Base-by-base conservation (phyloP, 2,888 invertebrate species). In the Coleophora flavipennella region DNA sequence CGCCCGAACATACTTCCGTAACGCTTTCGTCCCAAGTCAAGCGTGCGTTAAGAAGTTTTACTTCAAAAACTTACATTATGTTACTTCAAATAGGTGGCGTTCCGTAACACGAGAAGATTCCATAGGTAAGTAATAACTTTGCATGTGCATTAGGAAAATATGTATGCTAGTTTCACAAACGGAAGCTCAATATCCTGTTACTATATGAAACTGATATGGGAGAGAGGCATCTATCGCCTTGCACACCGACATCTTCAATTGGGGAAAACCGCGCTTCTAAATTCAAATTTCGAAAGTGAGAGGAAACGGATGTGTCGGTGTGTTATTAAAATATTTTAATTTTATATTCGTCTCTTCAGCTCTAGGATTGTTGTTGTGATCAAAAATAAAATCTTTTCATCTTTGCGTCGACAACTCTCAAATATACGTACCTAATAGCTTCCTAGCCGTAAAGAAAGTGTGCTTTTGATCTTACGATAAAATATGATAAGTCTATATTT, bases 231-330 rank as follows among this genome's bases (percentile, higher is more conserved):
- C 58, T 69, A 67, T 64, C 66, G 59, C 48, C 53, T 53, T 50
- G 37, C 43, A 32, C 42, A 38, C 56, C 53, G 64, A 56, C 62
- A 59, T 62, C 39, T 64, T 56, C 58, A 55, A 60, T 67, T 59
- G 56, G 55, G 57, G 54, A 59, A 63, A 63, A 55, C 52, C 59
- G 53, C 53, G 55, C 54, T 54, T 39, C 46, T 40, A 49, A 36
- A 48, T 52, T 52, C 42, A 53, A 63, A 62, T 59, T 52, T 55
- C 61, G 63, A 67, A 68, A 52, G 56, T 54, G 66, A 70, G 62
- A 75, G 79, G 78, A 80, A 80, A 57, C 80, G 80, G 80, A 80
- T 74, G 77, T 67, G 67, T 60, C 68, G 69, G 69, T 69, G 71
- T 76, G 66, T 59, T 62, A 68, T 73, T 79, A 75, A 77, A 77